Evolutionary conservation across 2,113 vertebrate species (phyloP), one percentile per base, ranked within the genome.

Genomic region (Planiliza haematocheilus): DNA sequence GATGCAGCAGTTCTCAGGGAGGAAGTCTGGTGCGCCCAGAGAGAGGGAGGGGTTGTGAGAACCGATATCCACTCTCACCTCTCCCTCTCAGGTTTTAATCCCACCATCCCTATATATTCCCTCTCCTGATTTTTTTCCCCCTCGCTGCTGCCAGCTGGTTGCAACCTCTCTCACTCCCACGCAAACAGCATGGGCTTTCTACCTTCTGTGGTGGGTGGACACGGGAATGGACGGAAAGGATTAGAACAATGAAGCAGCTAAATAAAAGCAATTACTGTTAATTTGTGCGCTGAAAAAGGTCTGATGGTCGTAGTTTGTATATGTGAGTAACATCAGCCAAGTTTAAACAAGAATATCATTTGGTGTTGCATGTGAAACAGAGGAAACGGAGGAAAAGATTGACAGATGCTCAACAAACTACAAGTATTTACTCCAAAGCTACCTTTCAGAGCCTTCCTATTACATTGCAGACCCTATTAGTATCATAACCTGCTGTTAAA

Each of bases 81-180:
- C 81, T 72, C 59, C 53, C 58, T 63, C 1, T 6, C 61, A 50
- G 49, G 2, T 14, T 72, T 70, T 80, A 82, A 86, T 78, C 81
- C 75, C 61, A 37, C 57, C 17, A 17, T 59, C 49, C 18, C 16
- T 53, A 30, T 30, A 30, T 30, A 30, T 30, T 30, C 24, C 24
- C 59, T 30, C 53, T 61, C 8, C 24, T 30, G 5, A 3, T 38
- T 61, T 17, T 69, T 48, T 62, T 74, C 43, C 65, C 30, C 17
- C 45, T 34, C 49, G 1, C 63, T 72, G 60, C 78, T 59, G 71
- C 58, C 45, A 75, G 70, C 20, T 0, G 16, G 30, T 45, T 60
- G 52, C 60, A 80, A 78, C 75, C 86, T 89, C 78, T 78, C 76
- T 68, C 83, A 82, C 86, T 82, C 81, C 83, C 76, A 84, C 83